Percentiles rank a stretch among this genome's conserved stretches.
Evolutionary conservation across 1,140 invertebrate species (phyloP).

Genomic region (Drosophila parvula): DNA sequence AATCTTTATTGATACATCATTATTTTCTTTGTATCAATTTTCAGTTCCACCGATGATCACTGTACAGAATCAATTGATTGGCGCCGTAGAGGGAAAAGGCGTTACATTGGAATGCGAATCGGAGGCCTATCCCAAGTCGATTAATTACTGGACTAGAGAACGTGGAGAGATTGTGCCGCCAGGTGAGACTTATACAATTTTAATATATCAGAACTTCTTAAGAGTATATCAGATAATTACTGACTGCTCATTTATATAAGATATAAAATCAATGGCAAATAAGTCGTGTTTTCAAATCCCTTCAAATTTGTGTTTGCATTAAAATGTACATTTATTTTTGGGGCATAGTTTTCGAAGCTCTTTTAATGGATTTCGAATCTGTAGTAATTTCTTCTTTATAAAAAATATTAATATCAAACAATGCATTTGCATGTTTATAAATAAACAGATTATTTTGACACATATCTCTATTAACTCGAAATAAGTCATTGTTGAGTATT

Average conservation of each 20-base stretch:
- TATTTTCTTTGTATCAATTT: slow-evolving; percentile 27
- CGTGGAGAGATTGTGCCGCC: slow-evolving; percentile 91
- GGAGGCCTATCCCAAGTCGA: slow-evolving; percentile 94
- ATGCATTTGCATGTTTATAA: too few relatives aligned
- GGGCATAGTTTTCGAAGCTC: too few relatives aligned
- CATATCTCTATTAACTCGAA: neutral
- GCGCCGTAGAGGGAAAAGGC: slow-evolving; percentile 89
- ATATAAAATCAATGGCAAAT: too few relatives aligned
- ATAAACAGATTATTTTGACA: too few relatives aligned
- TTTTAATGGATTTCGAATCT: too few relatives aligned
- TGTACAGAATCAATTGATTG: slow-evolving; percentile 92
- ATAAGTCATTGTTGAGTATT: neutral
- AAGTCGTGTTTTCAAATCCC: too few relatives aligned
- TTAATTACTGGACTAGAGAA: slow-evolving; percentile 93
- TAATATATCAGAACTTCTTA: neutral
- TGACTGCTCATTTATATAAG: too few relatives aligned
- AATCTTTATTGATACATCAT: neutral
- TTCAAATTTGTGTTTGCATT: too few relatives aligned
- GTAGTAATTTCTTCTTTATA: too few relatives aligned
- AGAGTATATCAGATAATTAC: too few relatives aligned
- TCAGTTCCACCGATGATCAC: slow-evolving; percentile 92
- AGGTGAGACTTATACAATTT: slow-evolving; percentile 85
- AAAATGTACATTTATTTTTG: too few relatives aligned
- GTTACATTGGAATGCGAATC: slow-evolving; percentile 92
- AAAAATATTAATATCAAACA: too few relatives aligned